A percentile compares a stretch with the other conserved stretches of the same genome.
phyloP scores from a whole-genome alignment of 2,888 invertebrate genomes.

The Netelia melanura region DNA sequence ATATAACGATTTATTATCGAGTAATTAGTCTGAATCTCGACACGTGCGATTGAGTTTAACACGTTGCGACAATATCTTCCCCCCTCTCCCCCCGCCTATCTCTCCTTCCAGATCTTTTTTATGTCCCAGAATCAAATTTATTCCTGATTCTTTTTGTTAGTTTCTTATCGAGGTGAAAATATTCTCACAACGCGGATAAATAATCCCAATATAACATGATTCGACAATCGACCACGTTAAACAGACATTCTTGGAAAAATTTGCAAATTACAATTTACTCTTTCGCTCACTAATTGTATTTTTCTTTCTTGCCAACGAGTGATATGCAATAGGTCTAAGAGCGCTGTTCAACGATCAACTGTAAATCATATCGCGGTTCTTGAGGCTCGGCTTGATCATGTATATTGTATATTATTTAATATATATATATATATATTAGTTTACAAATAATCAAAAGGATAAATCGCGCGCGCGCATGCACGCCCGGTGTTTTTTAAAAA shows the following conservation, averaged over 20 bases:
- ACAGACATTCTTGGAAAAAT: constrained; percentile 39
- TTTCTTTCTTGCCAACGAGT: constrained; percentile 17
- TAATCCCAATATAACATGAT: constrained; percentile 18
- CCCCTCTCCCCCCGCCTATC: constrained; percentile 18
- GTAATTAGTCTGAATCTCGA: constrained; percentile 56
- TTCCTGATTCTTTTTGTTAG: constrained; percentile 8
- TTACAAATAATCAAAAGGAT: constrained; percentile 58
- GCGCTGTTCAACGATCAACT: constrained; percentile 67
- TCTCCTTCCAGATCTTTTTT: constrained; percentile 7
- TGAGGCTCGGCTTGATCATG: constrained; percentile 64
- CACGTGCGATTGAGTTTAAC: constrained; percentile 48
- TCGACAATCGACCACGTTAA: constrained; percentile 54
- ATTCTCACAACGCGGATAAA: constrained; percentile 43
- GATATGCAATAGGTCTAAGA: constrained; percentile 42
- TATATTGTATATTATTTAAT: constrained; percentile 41
- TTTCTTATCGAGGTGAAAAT: constrained; percentile 25
- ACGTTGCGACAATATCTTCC: constrained; percentile 47
- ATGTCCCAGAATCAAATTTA: background rate
- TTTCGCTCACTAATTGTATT: background rate
- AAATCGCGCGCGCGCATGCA: constrained; percentile 5
- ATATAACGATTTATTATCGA: constrained; percentile 71
- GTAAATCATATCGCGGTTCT: constrained; percentile 66
- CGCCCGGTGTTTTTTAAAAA: constrained; percentile 1
- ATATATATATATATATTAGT: constrained; percentile 52
- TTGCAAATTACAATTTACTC: constrained; percentile 12